phyloP scores from a whole-genome alignment of 23 tunicate genomes.

The Oikopleura dioica region DNA sequence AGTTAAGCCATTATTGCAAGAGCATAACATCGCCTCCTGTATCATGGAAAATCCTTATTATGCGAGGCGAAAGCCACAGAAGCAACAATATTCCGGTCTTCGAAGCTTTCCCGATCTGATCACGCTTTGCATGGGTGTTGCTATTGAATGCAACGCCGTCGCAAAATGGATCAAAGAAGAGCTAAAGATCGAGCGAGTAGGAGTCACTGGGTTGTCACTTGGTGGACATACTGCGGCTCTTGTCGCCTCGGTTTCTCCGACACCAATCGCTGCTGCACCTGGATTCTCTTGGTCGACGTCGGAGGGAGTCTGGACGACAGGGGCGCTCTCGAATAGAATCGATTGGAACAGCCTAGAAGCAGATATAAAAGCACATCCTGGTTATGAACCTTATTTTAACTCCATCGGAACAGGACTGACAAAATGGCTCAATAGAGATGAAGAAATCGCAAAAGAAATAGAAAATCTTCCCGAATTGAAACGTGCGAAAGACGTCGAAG shows the following conservation, averaged over 20 bases:
- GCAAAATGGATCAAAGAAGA: slow-evolving; percentile 67
- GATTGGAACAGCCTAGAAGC: slow-evolving; percentile 53
- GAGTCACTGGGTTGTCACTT: slow-evolving; percentile 78
- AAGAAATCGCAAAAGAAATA: too few species aligned
- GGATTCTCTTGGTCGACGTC: slow-evolving; percentile 93
- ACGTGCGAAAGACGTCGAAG: background rate
- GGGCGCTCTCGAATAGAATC: slow-evolving; percentile 44
- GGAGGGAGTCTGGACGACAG: slow-evolving; percentile 75
- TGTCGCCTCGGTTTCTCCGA: slow-evolving; percentile 70
- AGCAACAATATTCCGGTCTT: slow-evolving; percentile 41
- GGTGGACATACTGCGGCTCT: slow-evolving; percentile 93
- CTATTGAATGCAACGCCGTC: slow-evolving; percentile 45
- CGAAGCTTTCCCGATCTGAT: slow-evolving; percentile 53
- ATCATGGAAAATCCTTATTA: slow-evolving; percentile 72
- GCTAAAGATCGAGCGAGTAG: too few species aligned
- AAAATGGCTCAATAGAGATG: too few species aligned
- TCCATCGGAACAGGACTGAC: too few species aligned
- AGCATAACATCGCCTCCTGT: slow-evolving; percentile 33
- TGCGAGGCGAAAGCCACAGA: slow-evolving; percentile 53
- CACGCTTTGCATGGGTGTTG: slow-evolving; percentile 48
- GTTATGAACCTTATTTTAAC: slow-evolving; percentile 29
- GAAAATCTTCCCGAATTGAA: too few species aligned
- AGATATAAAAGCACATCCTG: slow-evolving; percentile 22
- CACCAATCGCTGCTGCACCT: slow-evolving; percentile 45
- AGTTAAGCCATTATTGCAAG: slow-evolving; percentile 46